Base-by-base conservation (phyloP, 2,797 vertebrate species). In the Sorex maritimensis region DNA sequence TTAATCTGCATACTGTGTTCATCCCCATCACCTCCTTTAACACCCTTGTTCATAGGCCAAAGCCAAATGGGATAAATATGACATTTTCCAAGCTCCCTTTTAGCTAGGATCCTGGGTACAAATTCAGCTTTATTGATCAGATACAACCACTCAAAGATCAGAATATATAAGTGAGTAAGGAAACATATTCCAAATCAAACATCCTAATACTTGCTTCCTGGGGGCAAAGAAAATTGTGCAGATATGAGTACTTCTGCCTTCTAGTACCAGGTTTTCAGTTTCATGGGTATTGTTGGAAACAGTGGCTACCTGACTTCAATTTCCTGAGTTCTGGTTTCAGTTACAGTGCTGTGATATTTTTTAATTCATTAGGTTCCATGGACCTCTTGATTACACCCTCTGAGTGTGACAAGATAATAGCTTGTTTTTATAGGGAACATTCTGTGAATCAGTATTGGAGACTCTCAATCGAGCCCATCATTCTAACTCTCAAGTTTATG, bases 291-390 rank as follows among this genome's bases (percentile, higher is more conserved):
- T 81, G 44, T 28, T 12, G 8, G 61, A 10, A 72, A 28, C 44
- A 88, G 3, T 72, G 78, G 34, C 46, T 86, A 73, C 79, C 92
- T 90, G 41, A 81, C 86, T 72, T 34, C 80, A 91, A 82, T 38
- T 93, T 92, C 73, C 58, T 58, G 55, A 83, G 63, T 49, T 30
- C 17, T 72, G 4, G 13, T 38, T 58, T n/a, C 55, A 86, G 34
- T 83, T 63, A 41, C 10, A 78, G n/a, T 52, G 81, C 38, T 65
- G 30, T 69, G 81, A 17, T 82, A 30, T 86, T 92, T 86, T 92
- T 2, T 65, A 86, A 55, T 71, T 74, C 68, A 82, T 14, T 52
- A 14, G 34, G 23, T 80, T 67, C 74, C 80, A 44, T 67, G 44
- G 72, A 65, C 58, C 17, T 88, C 82, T 71, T 38, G 26, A 88